phyloP scores from a whole-genome alignment of 2,888 invertebrate species.

The Hypsopygia costalis region DNA sequence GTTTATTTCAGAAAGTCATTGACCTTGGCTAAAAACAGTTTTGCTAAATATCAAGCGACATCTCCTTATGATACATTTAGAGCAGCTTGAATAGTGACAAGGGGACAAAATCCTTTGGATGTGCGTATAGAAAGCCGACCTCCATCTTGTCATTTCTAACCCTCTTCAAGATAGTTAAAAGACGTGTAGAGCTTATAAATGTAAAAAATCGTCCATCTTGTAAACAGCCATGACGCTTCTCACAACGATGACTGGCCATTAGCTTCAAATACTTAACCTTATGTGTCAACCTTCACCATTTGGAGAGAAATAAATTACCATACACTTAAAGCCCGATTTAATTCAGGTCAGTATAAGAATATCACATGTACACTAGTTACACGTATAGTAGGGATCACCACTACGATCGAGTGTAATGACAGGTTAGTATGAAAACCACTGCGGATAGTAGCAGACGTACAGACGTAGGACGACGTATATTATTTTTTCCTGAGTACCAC shows the following conservation, averaged over 20 bases:
- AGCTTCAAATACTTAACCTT: constrained; percentile 3
- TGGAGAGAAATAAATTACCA: not conserved
- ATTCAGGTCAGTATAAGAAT: too few relatives aligned
- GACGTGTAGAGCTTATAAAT: constrained; percentile 41
- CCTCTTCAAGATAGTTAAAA: constrained; percentile 47
- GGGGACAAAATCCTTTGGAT: constrained; percentile 40
- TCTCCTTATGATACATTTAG: constrained; percentile 13
- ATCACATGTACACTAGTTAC: too few relatives aligned
- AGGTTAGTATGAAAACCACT: too few relatives aligned
- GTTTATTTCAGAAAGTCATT: too few relatives aligned
- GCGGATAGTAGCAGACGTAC: too few relatives aligned
- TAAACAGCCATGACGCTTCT: constrained; percentile 9
- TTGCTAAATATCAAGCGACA: too few relatives aligned
- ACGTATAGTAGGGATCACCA: too few relatives aligned
- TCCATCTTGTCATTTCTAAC: constrained; percentile 49
- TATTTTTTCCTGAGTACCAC: too few relatives aligned
- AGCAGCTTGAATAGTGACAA: constrained; percentile 27
- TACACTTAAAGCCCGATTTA: too few relatives aligned
- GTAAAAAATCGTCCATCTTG: constrained; percentile 26
- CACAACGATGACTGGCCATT: not conserved
- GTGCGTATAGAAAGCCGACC: constrained; percentile 44
- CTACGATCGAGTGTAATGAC: too few relatives aligned
- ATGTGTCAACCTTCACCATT: not conserved
- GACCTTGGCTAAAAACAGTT: too few relatives aligned
- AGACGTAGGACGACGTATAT: too few relatives aligned